Conservation (phyloP, 2,797 vertebrate species). For the Corythornis leucogaster region DNA sequence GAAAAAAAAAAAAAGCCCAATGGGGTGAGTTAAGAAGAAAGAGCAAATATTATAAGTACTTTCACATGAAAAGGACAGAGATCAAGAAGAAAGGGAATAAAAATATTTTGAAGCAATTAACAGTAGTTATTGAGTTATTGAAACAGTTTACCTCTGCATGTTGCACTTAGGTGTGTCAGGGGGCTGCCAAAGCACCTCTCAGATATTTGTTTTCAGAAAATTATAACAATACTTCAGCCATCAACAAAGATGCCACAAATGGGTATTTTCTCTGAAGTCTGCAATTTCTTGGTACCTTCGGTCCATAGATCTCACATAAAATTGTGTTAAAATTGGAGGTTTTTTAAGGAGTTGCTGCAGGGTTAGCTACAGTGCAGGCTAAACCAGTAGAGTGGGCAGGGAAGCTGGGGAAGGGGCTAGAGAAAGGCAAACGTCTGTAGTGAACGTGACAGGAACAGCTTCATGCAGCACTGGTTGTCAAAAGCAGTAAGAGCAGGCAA, state of each 20-base stretch:
- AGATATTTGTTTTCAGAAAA: neutral
- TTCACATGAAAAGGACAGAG: neutral
- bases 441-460: neutral
- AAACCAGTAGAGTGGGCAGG: neutral
- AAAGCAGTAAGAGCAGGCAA: neutral
- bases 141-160: neutral
- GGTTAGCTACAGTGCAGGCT: neutral
- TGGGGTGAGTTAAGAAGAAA: neutral
- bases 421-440: neutral
- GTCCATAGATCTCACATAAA: neutral
- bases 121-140: neutral
- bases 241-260: neutral
- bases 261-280: neutral
- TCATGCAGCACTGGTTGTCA: neutral
- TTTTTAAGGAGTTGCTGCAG: neutral
- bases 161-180: neutral
- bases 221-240: neutral
- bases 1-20: neutral
- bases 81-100: neutral
- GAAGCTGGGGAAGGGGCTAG: neutral
- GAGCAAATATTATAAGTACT: neutral
- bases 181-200: neutral
- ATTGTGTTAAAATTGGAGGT: neutral
- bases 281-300: neutral
- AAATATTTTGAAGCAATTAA: neutral